Percentiles rank a stretch among this genome's conserved stretches.
Evolutionary conservation across 2,797 vertebrate genomes (phyloP).

Genomic region (Gadopsis marmoratus): DNA sequence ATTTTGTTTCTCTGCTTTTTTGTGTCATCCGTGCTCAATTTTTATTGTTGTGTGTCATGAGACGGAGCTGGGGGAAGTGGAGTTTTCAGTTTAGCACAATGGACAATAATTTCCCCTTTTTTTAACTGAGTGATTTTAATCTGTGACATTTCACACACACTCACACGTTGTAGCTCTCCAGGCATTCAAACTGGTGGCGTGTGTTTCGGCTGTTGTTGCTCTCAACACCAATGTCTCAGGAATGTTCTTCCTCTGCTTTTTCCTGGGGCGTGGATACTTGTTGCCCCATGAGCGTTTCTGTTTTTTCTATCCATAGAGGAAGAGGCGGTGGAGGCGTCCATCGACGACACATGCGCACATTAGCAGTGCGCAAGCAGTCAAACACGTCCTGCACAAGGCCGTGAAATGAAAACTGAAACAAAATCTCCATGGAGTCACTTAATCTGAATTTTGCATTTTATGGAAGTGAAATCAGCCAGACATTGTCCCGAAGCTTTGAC

Average conservation of each 20-base stretch:
- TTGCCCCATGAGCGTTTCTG: slow-evolving; percentile 37
- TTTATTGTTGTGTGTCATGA: slow-evolving; percentile 18
- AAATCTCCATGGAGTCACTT: neutral
- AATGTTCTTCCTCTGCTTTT: slow-evolving; percentile 71
- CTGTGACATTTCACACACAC: neutral
- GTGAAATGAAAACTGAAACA: neutral
- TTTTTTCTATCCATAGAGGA: slow-evolving; percentile 20
- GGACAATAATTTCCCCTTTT: neutral
- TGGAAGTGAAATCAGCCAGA: neutral
- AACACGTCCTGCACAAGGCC: neutral
- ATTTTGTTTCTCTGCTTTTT: slow-evolving; percentile 11
- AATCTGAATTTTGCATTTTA: neutral
- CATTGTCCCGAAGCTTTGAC: slow-evolving; percentile 3
- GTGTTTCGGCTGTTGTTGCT: slow-evolving; percentile 36
- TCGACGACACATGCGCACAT: slow-evolving; percentile 1
- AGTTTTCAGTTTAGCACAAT: neutral
- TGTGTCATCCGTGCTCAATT: neutral
- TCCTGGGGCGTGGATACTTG: slow-evolving; percentile 40
- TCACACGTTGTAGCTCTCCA: neutral
- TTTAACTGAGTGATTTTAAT: neutral
- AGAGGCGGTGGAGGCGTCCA: slow-evolving; percentile 8
- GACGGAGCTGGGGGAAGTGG: neutral
- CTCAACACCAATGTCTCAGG: slow-evolving; percentile 34
- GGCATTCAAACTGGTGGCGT: neutral
- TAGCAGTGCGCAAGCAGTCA: neutral